Evolutionary conservation across 2,113 vertebrate species (phyloP).

Genomic region (Lathamus discolor): DNA sequence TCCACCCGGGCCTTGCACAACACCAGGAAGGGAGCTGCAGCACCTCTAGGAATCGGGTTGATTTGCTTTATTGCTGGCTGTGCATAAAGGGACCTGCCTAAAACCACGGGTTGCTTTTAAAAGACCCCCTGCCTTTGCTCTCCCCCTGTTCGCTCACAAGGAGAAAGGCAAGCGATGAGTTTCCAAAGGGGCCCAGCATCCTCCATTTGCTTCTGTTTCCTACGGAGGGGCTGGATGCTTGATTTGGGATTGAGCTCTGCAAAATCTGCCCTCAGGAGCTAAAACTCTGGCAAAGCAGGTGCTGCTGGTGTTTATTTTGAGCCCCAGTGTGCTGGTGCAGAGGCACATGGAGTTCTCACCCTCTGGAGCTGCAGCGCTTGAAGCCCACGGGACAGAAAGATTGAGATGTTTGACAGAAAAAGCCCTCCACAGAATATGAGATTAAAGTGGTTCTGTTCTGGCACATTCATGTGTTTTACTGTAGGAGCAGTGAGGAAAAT

Average conservation of each 20-base stretch:
- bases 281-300: background rate
- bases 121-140: background rate
- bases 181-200: background rate
- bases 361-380: background rate
- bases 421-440: background rate
- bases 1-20: too few relatives aligned
- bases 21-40: background rate
- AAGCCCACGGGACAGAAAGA: conserved; percentile 22
- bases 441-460: background rate
- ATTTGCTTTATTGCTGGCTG: background rate
- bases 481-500: background rate
- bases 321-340: background rate
- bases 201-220: background rate
- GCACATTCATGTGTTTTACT: background rate
- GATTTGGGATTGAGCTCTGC: background rate
- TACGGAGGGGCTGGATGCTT: background rate
- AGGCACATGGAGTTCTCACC: background rate
- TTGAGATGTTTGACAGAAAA: conserved; percentile 32
- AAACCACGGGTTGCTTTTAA: background rate
- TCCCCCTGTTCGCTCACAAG: fast-evolving
- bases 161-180: fast-evolving
- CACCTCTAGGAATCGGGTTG: background rate
- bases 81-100: background rate
- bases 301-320: background rate
- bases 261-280: background rate